Evolutionary conservation across 2,888 invertebrate species (phyloP).

Genomic region (Hermaeophaga mercurialis): DNA sequence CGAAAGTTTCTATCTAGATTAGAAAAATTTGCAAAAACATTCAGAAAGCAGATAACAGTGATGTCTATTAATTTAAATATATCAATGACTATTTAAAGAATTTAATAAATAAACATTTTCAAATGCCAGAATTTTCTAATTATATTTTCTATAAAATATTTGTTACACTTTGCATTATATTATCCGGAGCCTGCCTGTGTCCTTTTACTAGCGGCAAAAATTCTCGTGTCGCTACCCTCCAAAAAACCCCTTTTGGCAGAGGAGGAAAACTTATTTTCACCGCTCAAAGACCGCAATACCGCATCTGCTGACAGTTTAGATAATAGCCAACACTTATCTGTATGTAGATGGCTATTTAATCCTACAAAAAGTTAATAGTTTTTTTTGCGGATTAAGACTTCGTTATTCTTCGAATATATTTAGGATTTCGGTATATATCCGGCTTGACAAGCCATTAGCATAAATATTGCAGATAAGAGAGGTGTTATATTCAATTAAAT

Average conservation of each 20-base stretch:
- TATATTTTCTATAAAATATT: too few species aligned
- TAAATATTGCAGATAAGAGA: slow-evolving; percentile 14
- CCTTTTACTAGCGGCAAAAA: too few species aligned
- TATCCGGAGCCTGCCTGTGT: too few species aligned
- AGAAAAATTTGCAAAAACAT: too few species aligned
- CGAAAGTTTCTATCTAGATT: too few species aligned
- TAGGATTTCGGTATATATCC: slow-evolving; percentile 28
- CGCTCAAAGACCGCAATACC: slow-evolving; percentile 42
- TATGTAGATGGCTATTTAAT: slow-evolving; percentile 45
- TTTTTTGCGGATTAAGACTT: slow-evolving; percentile 34
- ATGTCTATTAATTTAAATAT: too few species aligned
- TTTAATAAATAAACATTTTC: too few species aligned
- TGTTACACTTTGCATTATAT: too few species aligned
- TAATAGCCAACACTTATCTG: slow-evolving; percentile 48
- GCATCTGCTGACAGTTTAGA: slow-evolving; percentile 47
- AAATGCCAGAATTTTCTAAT: too few species aligned
- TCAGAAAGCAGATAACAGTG: too few species aligned
- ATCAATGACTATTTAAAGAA: too few species aligned
- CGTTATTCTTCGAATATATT: slow-evolving; percentile 39
- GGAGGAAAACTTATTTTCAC: slow-evolving; percentile 38
- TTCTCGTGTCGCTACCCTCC: slow-evolving; percentile 29
- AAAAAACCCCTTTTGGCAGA: slow-evolving; percentile 9
- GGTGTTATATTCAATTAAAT: slow-evolving; percentile 11
- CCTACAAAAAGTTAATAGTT: slow-evolving; percentile 42
- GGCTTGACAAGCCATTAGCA: slow-evolving; percentile 15